A percentile compares a stretch with the other conserved stretches of the same genome.
These are phyloP conservation scores for Habrosyne pyritoides DNA, from an alignment of 2,888 invertebrate genomes.

Conservation along the genomic window DNA sequence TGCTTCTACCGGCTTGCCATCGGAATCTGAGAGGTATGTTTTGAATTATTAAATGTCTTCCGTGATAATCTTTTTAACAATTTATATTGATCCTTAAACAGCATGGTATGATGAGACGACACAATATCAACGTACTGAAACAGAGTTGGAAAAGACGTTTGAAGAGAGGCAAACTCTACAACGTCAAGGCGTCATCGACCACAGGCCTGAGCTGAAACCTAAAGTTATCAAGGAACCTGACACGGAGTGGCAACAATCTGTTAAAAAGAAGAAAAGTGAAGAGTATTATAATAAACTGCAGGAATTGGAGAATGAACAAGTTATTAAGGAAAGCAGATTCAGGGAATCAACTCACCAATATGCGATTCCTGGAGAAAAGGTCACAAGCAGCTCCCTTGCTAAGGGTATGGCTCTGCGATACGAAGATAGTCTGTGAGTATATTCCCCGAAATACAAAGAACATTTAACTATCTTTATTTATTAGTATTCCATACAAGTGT, in stretches of 20 bases:
- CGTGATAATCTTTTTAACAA: slow-evolving; percentile 28
- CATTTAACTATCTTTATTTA: too few species aligned
- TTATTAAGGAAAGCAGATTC: slow-evolving; percentile 90
- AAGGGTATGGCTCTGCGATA: slow-evolving; percentile 95
- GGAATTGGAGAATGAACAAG: slow-evolving; percentile 92
- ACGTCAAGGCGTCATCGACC: slow-evolving; percentile 86
- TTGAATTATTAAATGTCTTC: slow-evolving; percentile 28
- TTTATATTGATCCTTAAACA: slow-evolving; percentile 44
- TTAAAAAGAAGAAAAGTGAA: slow-evolving; percentile 91
- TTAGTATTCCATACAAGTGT: too few species aligned
- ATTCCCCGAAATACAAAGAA: background rate
- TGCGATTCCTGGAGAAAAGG: slow-evolving; percentile 92
- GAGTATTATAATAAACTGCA: slow-evolving; percentile 93
- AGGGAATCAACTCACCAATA: slow-evolving; percentile 92
- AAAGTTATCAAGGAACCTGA: slow-evolving; percentile 89
- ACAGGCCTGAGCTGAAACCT: slow-evolving; percentile 85
- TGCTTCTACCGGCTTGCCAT: slow-evolving; percentile 78
- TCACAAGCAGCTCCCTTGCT: slow-evolving; percentile 89
- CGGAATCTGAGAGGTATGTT: slow-evolving; percentile 77
- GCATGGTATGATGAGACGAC: slow-evolving; percentile 97
- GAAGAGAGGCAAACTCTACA: slow-evolving; percentile 91
- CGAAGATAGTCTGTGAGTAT: slow-evolving; percentile 92
- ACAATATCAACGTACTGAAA: slow-evolving; percentile 92
- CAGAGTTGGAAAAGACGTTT: slow-evolving; percentile 93
- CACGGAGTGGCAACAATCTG: slow-evolving; percentile 93